Evolutionary conservation across 2,113 vertebrate genomes (phyloP).

Genomic region (Diglossa brunneiventris): DNA sequence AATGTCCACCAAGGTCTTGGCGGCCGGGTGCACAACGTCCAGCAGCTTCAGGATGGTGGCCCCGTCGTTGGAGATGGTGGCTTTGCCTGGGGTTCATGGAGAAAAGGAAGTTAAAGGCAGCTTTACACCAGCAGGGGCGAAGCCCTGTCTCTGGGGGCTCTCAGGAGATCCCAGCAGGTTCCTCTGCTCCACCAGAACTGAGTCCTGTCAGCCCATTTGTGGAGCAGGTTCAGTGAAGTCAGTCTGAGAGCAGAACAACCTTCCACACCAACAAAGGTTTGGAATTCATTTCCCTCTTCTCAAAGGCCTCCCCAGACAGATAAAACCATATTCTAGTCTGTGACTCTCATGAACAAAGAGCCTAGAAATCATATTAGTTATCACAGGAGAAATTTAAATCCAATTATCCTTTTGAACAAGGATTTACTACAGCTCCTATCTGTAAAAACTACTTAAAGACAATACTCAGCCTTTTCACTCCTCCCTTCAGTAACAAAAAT

Average conservation of each 20-base stretch:
- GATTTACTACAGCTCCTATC: not conserved
- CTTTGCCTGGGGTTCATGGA: slow-evolving; percentile 80
- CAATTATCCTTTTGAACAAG: not conserved
- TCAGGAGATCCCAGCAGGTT: not conserved
- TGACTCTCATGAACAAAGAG: fast-evolving
- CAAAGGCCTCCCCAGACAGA: not conserved
- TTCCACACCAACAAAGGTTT: not conserved
- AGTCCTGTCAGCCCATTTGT: not conserved
- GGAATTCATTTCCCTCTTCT: not conserved
- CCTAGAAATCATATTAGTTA: not conserved
- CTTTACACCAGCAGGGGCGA: fast-evolving
- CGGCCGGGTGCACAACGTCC: slow-evolving; percentile 94
- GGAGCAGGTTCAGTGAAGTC: not conserved
- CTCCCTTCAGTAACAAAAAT: not conserved
- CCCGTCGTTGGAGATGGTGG: slow-evolving; percentile 97
- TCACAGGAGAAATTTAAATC: not conserved
- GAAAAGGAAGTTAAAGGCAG: not conserved
- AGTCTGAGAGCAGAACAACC: not conserved
- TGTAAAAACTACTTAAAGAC: not conserved
- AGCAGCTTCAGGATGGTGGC: slow-evolving; percentile 97
- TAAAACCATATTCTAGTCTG: not conserved
- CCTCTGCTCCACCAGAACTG: not conserved
- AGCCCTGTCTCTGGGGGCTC: too few relatives aligned
- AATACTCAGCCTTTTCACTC: not conserved
- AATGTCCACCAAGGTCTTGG: slow-evolving; percentile 95